Evolutionary conservation across 2,888 invertebrate genomes (phyloP).

Genomic region (Eretmocerus hayati): DNA sequence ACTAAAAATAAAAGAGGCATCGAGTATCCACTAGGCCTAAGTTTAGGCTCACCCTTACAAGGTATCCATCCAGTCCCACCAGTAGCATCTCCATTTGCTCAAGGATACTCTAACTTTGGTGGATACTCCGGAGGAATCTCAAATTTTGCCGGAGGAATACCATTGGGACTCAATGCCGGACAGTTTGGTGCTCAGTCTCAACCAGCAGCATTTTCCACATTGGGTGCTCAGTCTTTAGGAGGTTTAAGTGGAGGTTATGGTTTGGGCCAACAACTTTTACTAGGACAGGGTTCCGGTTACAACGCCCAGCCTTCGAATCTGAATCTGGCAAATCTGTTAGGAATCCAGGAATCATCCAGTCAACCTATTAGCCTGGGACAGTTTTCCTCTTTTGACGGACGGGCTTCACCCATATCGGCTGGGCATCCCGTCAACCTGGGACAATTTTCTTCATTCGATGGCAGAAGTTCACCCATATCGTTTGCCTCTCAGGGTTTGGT

Average conservation of each 20-base stretch:
- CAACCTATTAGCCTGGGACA: conserved; percentile 24
- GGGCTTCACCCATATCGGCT: no score
- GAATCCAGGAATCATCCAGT: conserved; percentile 20
- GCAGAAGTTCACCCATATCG: conserved; percentile 41
- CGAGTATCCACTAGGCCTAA: conserved; percentile 25
- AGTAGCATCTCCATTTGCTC: not conserved
- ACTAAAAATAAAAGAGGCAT: conserved; percentile 40
- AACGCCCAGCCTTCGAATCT: not conserved
- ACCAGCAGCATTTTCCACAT: not conserved
- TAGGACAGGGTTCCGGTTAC: conserved; percentile 17
- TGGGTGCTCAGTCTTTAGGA: not conserved
- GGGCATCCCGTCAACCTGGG: conserved; percentile 24
- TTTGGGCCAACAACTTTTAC: conserved; percentile 14
- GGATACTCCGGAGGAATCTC: conserved; percentile 11
- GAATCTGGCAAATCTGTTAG: conserved; percentile 15
- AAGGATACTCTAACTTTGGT: conserved; percentile 15
- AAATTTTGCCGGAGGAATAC: not conserved
- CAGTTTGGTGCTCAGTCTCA: not conserved
- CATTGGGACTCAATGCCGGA: not conserved
- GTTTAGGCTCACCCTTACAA: conserved; percentile 10
- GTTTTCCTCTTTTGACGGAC: conserved; percentile 22
- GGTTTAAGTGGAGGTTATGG: not conserved
- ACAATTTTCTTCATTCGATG: conserved; percentile 24
- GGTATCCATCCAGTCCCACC: conserved; percentile 2
- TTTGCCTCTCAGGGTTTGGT: conserved; percentile 22